A percentile compares a stretch with the other conserved stretches of the same genome.
phyloP scores from a whole-genome alignment of 2,888 invertebrate species.

The Netelia fuscicornis region DNA sequence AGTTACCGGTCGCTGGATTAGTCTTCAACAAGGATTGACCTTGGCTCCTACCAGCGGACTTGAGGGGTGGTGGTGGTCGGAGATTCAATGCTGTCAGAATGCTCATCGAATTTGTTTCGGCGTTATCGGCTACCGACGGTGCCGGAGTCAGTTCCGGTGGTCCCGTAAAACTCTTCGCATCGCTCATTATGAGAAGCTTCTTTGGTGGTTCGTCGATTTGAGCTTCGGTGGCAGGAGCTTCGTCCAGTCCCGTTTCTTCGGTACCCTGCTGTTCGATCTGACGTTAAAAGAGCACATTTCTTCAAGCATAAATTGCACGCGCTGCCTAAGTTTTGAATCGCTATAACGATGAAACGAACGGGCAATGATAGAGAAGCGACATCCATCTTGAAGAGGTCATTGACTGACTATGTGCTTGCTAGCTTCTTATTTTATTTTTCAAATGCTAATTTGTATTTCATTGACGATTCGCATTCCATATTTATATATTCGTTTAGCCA shows the following conservation, averaged over 20 bases:
- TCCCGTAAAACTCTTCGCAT: slow-evolving; percentile 71
- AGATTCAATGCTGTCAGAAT: slow-evolving; percentile 73
- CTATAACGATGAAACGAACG: not conserved
- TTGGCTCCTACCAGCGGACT: slow-evolving; percentile 85
- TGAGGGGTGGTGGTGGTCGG: slow-evolving; percentile 86
- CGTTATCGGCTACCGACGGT: slow-evolving; percentile 67
- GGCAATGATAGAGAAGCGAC: not conserved
- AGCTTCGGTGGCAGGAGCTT: slow-evolving; percentile 71
- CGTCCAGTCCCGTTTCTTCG: slow-evolving; percentile 78
- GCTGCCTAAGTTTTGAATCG: not conserved
- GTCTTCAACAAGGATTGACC: slow-evolving; percentile 79
- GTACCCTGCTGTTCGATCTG: slow-evolving; percentile 68
- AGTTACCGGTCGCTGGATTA: slow-evolving; percentile 65
- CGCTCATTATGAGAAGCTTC: slow-evolving; percentile 75
- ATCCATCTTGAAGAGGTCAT: not conserved
- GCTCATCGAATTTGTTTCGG: slow-evolving; percentile 70
- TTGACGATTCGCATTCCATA: too few species aligned
- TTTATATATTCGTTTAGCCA: too few species aligned
- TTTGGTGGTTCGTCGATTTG: slow-evolving; percentile 75
- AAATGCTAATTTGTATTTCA: too few species aligned
- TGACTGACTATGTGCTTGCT: not conserved
- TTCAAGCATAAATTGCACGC: not conserved
- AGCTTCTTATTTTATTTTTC: not conserved
- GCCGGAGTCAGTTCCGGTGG: slow-evolving; percentile 75
- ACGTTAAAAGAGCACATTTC: slow-evolving; percentile 46